Evolutionary conservation across 2,797 vertebrate genomes (phyloP), one percentile per base, ranked within the genome.

Genomic region (Distichodus sexfasciatus): DNA sequence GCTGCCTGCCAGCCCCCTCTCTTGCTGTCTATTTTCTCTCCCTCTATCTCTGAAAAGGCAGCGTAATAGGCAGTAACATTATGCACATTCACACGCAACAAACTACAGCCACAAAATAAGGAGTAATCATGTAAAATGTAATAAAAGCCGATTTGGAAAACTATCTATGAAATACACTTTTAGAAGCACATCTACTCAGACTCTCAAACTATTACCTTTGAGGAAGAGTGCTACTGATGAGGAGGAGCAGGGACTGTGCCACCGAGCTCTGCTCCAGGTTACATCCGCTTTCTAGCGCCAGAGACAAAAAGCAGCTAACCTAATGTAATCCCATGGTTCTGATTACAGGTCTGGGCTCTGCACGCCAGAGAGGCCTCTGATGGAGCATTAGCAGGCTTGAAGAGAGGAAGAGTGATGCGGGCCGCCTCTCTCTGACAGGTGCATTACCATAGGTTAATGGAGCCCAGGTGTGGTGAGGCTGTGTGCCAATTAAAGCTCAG

Each of bases 281-380:
- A 63, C 59, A 46, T 51, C 36, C 28, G 21, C 54, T 35, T 19
- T 60, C 36, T 58, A 54, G 24, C 28, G 33, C 14, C 47, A 50
- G 29, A n/a, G 44, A 61, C 57, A 50, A 33, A 70, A 55, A 33
- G 19, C 47, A 54, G 55, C 35, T 44, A 31, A 38, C 43, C 15
- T 50, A 55, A 47, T 29, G 31, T 57, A 26, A 62, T 38, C 17
- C 44, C 7, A 10, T 3, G 26, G 40, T 15, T 57, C 66, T 68
- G 46, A 68, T 68, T 57, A 57, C 50, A 68, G 36, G 40, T 61
- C 31, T 54, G 48, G n/a, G 64, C 36, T 60, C 63, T 61, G 57
- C 38, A 51, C 3, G 29, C 44, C n/a, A 1, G 23, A 26, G 46
- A 48, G 19, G 46, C 46, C 5, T 24, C 38, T 24, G 46, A 24